Conservation (phyloP, 2,888 invertebrate genomes). For the Aphodius granarius region DNA sequence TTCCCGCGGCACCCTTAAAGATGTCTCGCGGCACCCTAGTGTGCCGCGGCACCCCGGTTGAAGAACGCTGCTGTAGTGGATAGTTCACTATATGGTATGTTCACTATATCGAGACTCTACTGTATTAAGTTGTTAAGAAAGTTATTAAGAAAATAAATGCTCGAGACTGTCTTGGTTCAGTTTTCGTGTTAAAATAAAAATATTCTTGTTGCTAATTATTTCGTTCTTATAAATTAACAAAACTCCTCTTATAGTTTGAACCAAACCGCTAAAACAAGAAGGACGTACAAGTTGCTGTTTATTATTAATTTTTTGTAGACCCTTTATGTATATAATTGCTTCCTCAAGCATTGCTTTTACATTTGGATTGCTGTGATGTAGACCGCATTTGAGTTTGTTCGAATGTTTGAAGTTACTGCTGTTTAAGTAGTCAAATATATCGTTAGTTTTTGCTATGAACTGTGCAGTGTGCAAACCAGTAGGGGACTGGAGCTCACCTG, state of each 20-base stretch:
- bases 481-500: conserved; percentile 2
- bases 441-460: background rate
- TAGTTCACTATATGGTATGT: too few species aligned
- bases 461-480: background rate
- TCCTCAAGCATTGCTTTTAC: background rate
- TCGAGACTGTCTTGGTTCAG: conserved; percentile 10
- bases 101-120: too few species aligned
- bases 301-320: background rate
- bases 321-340: background rate
- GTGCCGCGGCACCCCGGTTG: too few species aligned
- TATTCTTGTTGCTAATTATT: background rate
- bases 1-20: too few species aligned
- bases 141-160: conserved; percentile 16
- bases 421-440: conserved; percentile 10
- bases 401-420: too few species aligned
- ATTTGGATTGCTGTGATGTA: background rate
- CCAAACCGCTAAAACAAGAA: background rate
- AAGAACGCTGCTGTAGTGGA: too few species aligned
- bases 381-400: too few species aligned
- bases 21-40: too few species aligned
- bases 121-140: too few species aligned
- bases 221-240: background rate
- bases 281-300: background rate
- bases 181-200: conserved; percentile 4
- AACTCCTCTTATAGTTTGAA: conserved; percentile 3